Base-by-base conservation (phyloP, 2,888 invertebrate species). In the Caenorhabditis sp. region DNA sequence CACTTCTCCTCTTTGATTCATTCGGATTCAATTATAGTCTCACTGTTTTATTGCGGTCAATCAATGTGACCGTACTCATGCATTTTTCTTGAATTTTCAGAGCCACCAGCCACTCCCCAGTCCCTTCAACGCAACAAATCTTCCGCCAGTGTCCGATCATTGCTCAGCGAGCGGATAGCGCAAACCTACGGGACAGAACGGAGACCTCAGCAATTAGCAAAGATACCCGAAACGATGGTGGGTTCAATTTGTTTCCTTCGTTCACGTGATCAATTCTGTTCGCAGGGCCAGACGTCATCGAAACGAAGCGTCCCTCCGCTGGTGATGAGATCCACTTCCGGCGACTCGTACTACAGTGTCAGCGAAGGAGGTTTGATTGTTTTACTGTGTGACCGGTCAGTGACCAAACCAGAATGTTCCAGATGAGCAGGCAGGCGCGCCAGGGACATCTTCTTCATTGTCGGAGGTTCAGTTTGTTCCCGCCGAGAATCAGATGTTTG, bases 271-370 rank as follows among this genome's bases (percentile, higher is more conserved):
- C 24, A 11, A 24, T 53, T 15, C 13, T 24, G 22, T 28, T 32
- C 51, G n/a, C 71, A 62, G 55, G 24, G 28, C 28, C 53, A 20
- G 20, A 28, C 40, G 22, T 18, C 62, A 5, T 40, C 64, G 4
- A 56, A 44, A 32, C 15, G 11, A n/a, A n/a, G 18, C 2, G 64
- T 26, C 2, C 65, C 37, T 15, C 74, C 74, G 22, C 22, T 67
- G 24, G 28, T 56, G 5, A 60, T 56, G 11, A 56, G 74, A 22
- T 67, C 74, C 9, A 74, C 74, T 58, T 74, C 74, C 32, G 74
- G 74, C 50, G 65, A 65, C 0, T 26, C 58, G 9, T 74, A 74
- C 37, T 74, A 74, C 51, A 74, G 51, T 40, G 65, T 44, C 13
- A 74, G 9, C 20, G 72, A 72, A 64, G 72, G 26, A 61, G 70